Evolutionary conservation across 2,113 vertebrate genomes (phyloP).

Genomic region (Podarcis raffonei): DNA sequence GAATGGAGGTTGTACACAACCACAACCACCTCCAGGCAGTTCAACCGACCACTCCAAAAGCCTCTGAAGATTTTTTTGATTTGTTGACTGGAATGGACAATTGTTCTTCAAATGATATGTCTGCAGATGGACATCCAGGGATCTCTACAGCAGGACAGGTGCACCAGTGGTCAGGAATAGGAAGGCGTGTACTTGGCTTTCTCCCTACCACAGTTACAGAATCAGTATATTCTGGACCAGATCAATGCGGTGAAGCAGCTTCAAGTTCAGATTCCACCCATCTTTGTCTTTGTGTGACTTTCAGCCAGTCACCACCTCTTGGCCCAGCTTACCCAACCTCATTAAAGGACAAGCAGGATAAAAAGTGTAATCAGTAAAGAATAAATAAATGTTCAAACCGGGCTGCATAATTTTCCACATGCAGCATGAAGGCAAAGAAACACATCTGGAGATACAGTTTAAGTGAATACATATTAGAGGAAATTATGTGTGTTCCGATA

Average conservation of each 20-base stretch:
- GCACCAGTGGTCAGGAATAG: too few species aligned
- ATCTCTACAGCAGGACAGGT: too few species aligned
- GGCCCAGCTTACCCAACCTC: background rate
- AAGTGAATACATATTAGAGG: conserved; percentile 1
- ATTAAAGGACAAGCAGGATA: background rate
- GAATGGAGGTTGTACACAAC: too few species aligned
- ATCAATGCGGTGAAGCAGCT: background rate
- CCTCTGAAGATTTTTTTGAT: too few species aligned
- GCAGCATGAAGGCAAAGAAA: background rate
- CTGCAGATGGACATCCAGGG: too few species aligned
- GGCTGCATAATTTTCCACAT: background rate
- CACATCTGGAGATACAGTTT: background rate
- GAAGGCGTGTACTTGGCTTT: too few species aligned
- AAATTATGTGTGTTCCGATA: background rate
- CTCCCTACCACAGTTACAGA: too few species aligned
- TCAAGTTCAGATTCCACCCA: background rate
- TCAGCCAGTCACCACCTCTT: background rate
- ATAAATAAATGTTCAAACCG: background rate
- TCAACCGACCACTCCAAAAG: too few species aligned
- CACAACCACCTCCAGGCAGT: too few species aligned
- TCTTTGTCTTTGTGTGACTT: background rate
- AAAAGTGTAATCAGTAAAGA: background rate
- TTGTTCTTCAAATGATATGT: too few species aligned
- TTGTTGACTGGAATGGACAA: too few species aligned
- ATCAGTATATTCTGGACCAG: background rate